Conservation (phyloP, 2,888 invertebrate genomes). For the Onthophagus sagittarius region DNA sequence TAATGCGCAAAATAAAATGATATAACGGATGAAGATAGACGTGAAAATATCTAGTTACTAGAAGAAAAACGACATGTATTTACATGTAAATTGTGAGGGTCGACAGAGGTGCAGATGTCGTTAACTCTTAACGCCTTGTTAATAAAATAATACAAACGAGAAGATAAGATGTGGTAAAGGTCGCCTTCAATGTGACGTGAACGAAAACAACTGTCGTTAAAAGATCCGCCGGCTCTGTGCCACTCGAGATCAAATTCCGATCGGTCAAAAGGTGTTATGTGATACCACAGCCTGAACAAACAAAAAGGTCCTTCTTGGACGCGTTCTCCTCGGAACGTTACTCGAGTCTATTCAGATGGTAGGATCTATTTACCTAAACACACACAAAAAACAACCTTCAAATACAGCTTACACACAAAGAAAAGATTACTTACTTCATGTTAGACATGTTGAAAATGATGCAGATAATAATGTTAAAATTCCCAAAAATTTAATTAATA, state of each 20-base stretch:
- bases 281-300: slow-evolving; percentile 24
- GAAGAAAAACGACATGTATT: slow-evolving; percentile 9
- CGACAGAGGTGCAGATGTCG: slow-evolving; percentile 9
- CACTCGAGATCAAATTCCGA: slow-evolving; percentile 28
- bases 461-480: too few species aligned
- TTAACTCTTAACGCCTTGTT: slow-evolving; percentile 23
- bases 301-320: neutral
- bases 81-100: slow-evolving; percentile 14
- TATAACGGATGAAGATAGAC: neutral
- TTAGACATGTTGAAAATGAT: too few species aligned
- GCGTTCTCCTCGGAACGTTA: neutral
- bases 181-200: slow-evolving; percentile 8
- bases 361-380: neutral
- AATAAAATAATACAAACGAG: slow-evolving; percentile 18
- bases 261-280: slow-evolving; percentile 32
- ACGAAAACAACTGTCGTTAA: slow-evolving; percentile 19
- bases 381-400: neutral
- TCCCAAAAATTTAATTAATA: too few species aligned
- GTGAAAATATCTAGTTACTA: slow-evolving; percentile 16
- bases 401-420: neutral
- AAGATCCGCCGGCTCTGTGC: slow-evolving; percentile 11
- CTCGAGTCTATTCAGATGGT: neutral
- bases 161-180: slow-evolving; percentile 6
- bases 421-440: too few species aligned
- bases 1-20: neutral